Percentiles rank a stretch among this genome's conserved stretches.
phyloP scores from a whole-genome alignment of 2,888 invertebrate genomes.

The Hemicrepidius hirtus region DNA sequence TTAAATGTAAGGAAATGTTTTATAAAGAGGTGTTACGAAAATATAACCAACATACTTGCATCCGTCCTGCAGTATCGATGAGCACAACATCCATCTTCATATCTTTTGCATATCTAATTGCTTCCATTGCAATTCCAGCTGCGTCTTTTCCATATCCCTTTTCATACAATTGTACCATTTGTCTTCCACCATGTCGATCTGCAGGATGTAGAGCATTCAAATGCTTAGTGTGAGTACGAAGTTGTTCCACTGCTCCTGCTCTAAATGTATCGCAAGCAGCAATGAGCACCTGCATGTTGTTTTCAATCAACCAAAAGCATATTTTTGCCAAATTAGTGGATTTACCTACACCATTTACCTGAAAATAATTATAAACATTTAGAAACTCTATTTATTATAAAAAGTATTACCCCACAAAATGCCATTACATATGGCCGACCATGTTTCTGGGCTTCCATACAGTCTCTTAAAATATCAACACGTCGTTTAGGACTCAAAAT shows the following conservation, averaged over 20 bases:
- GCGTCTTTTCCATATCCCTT: slow-evolving; percentile 99
- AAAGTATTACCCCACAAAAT: slow-evolving; percentile 93
- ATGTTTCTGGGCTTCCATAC: slow-evolving; percentile 87
- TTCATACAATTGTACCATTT: slow-evolving; percentile 97
- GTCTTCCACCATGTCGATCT: slow-evolving; percentile 79
- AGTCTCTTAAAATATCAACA: slow-evolving; percentile 97
- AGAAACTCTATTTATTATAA: no score
- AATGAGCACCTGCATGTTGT: slow-evolving; percentile 95
- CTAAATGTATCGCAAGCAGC: slow-evolving; percentile 99
- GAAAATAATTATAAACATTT: slow-evolving; percentile 74
- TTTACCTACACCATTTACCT: slow-evolving; percentile 96
- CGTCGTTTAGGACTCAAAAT: slow-evolving; percentile 96
- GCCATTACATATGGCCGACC: slow-evolving; percentile 95
- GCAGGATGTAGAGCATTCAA: slow-evolving; percentile 95
- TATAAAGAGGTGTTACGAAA: no score
- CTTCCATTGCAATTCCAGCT: slow-evolving; percentile 98
- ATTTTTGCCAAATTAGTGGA: slow-evolving; percentile 99
- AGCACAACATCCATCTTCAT: slow-evolving; percentile 91
- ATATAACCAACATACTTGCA: slow-evolving; percentile 86
- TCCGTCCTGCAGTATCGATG: slow-evolving; percentile 99
- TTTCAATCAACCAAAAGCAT: slow-evolving; percentile 99
- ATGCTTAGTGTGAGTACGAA: slow-evolving; percentile 94
- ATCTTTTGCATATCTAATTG: slow-evolving; percentile 92
- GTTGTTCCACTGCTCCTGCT: slow-evolving; percentile 98
- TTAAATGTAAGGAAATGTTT: no score